phyloP scores from a whole-genome alignment of 37 sponge, comb jelly and placozoan genomes.

The Eunapius fragilis region DNA sequence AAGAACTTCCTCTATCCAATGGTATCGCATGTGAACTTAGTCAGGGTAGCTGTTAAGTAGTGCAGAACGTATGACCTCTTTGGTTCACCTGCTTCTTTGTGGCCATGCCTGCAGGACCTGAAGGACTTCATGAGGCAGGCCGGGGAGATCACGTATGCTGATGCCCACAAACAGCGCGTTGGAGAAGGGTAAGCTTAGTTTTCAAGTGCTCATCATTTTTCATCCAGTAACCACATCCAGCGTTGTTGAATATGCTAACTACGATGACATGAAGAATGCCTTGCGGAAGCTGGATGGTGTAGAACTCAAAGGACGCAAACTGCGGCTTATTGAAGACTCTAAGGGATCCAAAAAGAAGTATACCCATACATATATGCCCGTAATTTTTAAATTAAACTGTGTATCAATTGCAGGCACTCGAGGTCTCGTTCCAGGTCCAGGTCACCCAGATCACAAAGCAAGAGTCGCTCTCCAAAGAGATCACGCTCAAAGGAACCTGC shows the following conservation, averaged over 20 bases:
- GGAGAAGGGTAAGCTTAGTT: constrained; percentile 86
- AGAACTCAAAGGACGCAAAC: constrained; percentile 88
- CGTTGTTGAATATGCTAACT: constrained; percentile 89
- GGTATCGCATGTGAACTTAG: too few relatives aligned
- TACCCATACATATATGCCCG: background rate
- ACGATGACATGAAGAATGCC: constrained; percentile 92
- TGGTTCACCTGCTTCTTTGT: background rate
- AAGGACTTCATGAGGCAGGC: constrained; percentile 95
- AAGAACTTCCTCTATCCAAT: too few relatives aligned
- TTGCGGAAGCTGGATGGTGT: constrained; percentile 87
- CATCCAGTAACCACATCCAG: constrained; percentile 16
- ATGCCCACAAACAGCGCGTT: constrained; percentile 92
- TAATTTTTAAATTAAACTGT: background rate
- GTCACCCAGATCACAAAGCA: background rate
- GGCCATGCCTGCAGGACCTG: constrained; percentile 72
- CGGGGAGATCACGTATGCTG: constrained; percentile 98
- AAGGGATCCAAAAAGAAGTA: constrained; percentile 33
- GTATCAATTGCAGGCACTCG: background rate
- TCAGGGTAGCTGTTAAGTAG: too few relatives aligned
- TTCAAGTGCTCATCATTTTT: too few relatives aligned
- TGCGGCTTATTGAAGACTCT: constrained; percentile 77
- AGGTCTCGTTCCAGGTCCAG: constrained; percentile 59
- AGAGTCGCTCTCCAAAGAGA: background rate
- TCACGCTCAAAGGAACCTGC: background rate
- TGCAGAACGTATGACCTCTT: too few relatives aligned